Conservation (phyloP, 2,797 vertebrate genomes). For the Etheostoma perlongum region DNA sequence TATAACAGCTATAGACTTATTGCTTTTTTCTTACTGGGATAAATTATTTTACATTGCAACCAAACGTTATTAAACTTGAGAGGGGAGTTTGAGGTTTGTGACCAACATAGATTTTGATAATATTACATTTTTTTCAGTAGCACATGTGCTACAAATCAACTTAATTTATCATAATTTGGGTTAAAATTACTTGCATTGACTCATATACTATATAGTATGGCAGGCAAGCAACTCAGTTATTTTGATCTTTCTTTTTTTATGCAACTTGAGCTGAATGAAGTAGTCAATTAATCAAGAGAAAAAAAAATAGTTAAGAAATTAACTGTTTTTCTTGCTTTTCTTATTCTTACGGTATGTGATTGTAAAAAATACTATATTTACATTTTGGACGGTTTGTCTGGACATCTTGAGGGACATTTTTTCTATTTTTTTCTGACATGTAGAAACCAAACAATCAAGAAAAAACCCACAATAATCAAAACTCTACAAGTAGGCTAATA, state of each 20-base stretch:
- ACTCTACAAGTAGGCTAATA: background rate
- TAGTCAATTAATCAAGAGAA: background rate
- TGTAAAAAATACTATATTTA: background rate
- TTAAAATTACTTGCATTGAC: background rate
- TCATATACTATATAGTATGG: background rate
- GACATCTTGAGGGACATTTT: background rate
- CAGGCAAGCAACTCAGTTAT: background rate
- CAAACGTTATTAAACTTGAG: background rate
- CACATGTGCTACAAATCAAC: background rate
- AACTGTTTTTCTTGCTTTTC: background rate
- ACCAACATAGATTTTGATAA: background rate
- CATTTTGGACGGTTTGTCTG: background rate
- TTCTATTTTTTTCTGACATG: background rate
- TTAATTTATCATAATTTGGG: background rate
- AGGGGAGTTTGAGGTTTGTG: background rate
- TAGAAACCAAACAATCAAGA: background rate
- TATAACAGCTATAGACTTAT: background rate
- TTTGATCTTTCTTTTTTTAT: conserved; percentile 2
- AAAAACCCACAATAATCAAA: background rate
- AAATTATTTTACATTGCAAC: no score
- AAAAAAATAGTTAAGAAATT: background rate
- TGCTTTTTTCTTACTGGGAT: background rate
- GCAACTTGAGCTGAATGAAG: background rate
- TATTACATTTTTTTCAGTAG: background rate
- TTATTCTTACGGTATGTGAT: background rate